Evolutionary conservation across 2,797 vertebrate species (phyloP).

Genomic region (Paedocypris micromegethes): DNA sequence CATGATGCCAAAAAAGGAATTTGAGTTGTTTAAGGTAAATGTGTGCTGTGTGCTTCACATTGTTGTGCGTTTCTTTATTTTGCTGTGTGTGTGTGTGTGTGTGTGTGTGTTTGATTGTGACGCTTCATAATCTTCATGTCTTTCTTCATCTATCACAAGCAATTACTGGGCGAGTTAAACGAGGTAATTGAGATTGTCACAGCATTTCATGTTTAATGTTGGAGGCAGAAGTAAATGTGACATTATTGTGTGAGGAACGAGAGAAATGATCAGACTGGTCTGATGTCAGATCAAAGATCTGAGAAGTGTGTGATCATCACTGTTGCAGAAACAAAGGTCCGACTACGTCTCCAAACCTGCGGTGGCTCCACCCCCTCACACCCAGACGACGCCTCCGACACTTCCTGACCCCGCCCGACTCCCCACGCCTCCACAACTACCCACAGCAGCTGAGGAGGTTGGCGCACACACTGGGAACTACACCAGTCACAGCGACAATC

Average conservation of each 20-base stretch:
- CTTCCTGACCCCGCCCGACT: constrained; percentile 59
- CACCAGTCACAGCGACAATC: constrained; percentile 69
- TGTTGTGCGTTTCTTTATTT: not conserved
- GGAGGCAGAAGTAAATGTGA: too few species aligned
- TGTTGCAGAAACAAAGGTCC: constrained; percentile 79
- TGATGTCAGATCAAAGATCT: too few species aligned
- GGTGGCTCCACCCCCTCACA: constrained; percentile 53
- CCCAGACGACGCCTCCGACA: constrained; percentile 56
- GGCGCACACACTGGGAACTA: constrained; percentile 15
- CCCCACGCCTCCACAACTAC: constrained; percentile 55
- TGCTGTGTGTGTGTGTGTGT: not conserved
- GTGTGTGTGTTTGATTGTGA: not conserved
- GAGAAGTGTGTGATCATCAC: not conserved
- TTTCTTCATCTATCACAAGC: constrained; percentile 71
- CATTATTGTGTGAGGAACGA: not conserved
- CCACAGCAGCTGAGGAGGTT: constrained; percentile 49
- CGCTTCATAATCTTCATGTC: constrained; percentile 48
- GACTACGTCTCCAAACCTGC: constrained; percentile 65
- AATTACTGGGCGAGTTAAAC: constrained; percentile 91
- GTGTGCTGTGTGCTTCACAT: not conserved
- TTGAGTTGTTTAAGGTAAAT: constrained; percentile 99
- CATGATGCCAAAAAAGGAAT: constrained; percentile 99
- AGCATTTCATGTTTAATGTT: too few species aligned
- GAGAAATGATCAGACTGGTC: not conserved
- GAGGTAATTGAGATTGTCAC: constrained; percentile 76